Base-by-base conservation (phyloP, 2,113 vertebrate genomes). In the Ammodytes marinus region DNA sequence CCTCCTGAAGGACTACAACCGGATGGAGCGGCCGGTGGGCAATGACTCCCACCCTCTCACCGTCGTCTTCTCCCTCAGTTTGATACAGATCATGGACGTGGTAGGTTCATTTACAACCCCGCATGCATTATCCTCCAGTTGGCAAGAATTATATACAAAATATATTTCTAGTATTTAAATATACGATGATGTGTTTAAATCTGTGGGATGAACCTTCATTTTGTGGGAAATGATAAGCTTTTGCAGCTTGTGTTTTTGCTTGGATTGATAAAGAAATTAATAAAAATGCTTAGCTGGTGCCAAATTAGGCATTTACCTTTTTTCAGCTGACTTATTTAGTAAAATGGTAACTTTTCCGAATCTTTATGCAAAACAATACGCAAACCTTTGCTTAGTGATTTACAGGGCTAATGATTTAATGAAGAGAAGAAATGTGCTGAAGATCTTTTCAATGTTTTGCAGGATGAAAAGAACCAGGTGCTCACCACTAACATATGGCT, bases 81-180 rank as follows among this genome's bases (percentile, higher is more conserved):
- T 96, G 79, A 88, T 95, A 63, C 96, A 96, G 94, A 95, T 96
- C 82, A 96, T 96, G 96, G 96, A 96, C 4, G 95, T 96, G 95
- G 96, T 96, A 72, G 40, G 93, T 86, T 40, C 27, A 27, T 14
- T 19, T 5, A 4, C 46, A 70, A 35, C 6, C 1, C 27, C 59
- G 13, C 11, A 14, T 37, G 6, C 12, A 27, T 7, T 19, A 27
- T 14, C 45, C 17, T 4, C 19, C 10, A 42, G 3, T 42, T 1
- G 9, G 49, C 40, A 8, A 40, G 58, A 60, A 40, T 40, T 17
- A 10, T 60, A 7, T 7, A 43, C 50, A 9, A 6, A 64, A 47
- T 11, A 58, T 12, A 8, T 69, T 60, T 54, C 61, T 37, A 35
- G 14, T 43, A 39, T 63, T 47, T 9, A 60, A n/a, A 77, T 0